Evolutionary conservation across 2,797 vertebrate species (phyloP), one percentile per base, ranked within the genome.

Genomic region (Enteromius unitaeniatus): DNA sequence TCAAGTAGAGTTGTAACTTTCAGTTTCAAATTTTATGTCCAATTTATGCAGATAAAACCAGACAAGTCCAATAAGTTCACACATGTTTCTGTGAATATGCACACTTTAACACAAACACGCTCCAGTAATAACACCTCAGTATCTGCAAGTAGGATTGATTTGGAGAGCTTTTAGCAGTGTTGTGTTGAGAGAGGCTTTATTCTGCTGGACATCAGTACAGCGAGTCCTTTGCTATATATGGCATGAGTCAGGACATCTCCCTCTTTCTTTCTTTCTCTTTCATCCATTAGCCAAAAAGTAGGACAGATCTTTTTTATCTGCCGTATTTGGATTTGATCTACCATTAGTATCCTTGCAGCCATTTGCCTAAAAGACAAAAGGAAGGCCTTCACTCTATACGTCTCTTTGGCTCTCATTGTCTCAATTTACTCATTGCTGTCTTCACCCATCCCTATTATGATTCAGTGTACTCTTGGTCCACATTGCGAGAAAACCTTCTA

Each of bases 231-330:
- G 53, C 45, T 55, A 82, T 65, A 62, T 53, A 73, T 42, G 34
- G 55, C 67, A 64, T 53, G 64, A 70, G 72, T 68, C 70, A 73
- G 37, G 51, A 42, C 60, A 13, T 69, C 65, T 49, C 49, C 64
- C 51, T 37, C 60, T 51, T 58, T 70, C 31, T 45, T 21, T 53
- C 51, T 60, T 26, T 62, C 26, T 15, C 55, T 64, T 79, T 73
- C 28, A 67, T 77, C 90, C 90, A 91, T 92, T 92, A 92, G 84
- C 77, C 86, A 93, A 95, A 77, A 94, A 91, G 62, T 94, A 94
- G 93, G 93, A 92, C 93, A 93, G 87, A 88, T 89, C 80, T 51
- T 85, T 89, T 89, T 91, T 88, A 90, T 92, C 91, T 89, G 92
- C 90, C 92, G 91, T 92, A 93, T 92, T 94, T 94, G 92, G 93